Evolutionary conservation across 1,140 invertebrate species (phyloP), one percentile per base, ranked within the genome.

Genomic region (Brachionus plicatilis): DNA sequence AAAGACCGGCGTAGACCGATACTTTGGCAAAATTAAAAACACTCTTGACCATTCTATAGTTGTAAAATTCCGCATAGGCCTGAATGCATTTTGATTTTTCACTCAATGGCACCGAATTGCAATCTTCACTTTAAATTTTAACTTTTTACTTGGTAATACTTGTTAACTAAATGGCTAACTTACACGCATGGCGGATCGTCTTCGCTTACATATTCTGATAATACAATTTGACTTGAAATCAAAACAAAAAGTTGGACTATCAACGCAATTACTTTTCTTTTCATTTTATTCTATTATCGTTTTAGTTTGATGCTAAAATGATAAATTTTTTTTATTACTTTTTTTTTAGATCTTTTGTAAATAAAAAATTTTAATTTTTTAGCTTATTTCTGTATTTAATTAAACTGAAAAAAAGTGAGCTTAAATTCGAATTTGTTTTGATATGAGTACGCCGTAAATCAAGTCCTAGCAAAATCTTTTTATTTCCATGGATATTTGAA

Each of bases 1-100:
- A 82, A 14, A 82, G 79, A 43, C 79, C 79, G 12, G 79, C 79
- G 29, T 45, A 82, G 8, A 68, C 65, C 9, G 41, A 60, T 12
- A 47, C 17, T 47, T 82, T 82, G 20, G 79, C 79, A 68, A 82
- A 82, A 24, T 82, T 82, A 20, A 82, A 60, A 45, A 68, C 50
- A 45, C 65, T 82, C 43, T 68, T 60, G 3, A 68, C 79, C 27
- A 82, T 20, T 68, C 60, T 27, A 41, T 82, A 82, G 14, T 56
- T 82, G 27, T 65, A 82, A 68, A 65, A 68, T 68, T 82, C 41
- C 24, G 41, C 41, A 41, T 82, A 82, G 3, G 41, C 53, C 43
- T 68, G 56, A 12, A 82, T 12, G 8, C 79, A 82, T 43, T 60
- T 56, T 1, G 20, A 47, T 50, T 76, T 76, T 76, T 76, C 72